Percentiles rank a stretch among this genome's conserved stretches.
Conservation (phyloP, 2,113 vertebrate species). For the Saguinus imperator region DNA sequence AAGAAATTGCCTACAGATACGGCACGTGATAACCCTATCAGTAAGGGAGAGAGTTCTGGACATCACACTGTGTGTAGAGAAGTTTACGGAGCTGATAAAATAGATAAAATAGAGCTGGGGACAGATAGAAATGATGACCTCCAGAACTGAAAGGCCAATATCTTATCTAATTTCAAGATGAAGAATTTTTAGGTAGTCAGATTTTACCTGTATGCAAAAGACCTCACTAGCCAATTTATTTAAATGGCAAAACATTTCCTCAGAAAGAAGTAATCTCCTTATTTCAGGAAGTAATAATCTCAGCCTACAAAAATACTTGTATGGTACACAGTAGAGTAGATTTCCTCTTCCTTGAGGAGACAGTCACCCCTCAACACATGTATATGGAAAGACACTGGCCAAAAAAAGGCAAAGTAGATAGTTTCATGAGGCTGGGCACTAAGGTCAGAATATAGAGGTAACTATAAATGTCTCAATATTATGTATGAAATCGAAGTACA, state of each 20-base stretch:
- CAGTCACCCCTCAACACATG: background rate
- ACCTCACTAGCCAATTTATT: background rate
- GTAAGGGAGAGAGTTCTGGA: background rate
- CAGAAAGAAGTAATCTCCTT: background rate
- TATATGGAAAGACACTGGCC: background rate
- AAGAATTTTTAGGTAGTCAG: background rate
- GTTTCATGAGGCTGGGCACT: background rate
- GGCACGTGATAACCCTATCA: background rate
- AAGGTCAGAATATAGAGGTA: fast-evolving
- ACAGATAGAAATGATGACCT: background rate
- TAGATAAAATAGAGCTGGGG: background rate
- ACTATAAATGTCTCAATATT: background rate
- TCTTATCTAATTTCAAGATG: background rate
- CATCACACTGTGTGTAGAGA: background rate
- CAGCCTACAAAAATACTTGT: background rate
- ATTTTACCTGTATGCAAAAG: background rate
- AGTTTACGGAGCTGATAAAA: background rate
- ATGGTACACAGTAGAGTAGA: background rate
- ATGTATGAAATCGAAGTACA: background rate
- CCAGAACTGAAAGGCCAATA: background rate
- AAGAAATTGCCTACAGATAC: background rate
- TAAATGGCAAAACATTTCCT: background rate
- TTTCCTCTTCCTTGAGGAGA: background rate
- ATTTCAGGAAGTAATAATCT: background rate
- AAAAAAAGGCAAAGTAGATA: background rate